Conservation (phyloP, 2,888 invertebrate genomes). For the Scotopteryx bipunctaria region DNA sequence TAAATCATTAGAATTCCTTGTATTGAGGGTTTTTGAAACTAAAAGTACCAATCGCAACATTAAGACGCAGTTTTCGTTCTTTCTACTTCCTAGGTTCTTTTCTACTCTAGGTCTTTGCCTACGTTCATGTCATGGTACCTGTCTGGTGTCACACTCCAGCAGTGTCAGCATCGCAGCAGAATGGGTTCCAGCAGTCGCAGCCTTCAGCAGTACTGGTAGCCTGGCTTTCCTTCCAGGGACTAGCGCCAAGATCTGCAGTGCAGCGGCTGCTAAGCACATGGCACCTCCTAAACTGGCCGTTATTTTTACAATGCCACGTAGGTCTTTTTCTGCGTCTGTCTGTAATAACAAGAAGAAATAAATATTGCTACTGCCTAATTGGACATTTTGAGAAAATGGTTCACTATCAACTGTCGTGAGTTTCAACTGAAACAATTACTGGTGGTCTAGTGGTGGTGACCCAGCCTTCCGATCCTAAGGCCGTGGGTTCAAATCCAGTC, state of each 20-base stretch:
- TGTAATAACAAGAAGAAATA: conserved; percentile 38
- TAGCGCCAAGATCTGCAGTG: conserved; percentile 63
- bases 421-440: too few species aligned
- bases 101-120: too few species aligned
- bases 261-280: conserved; percentile 69
- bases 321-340: conserved; percentile 72
- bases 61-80: too few species aligned
- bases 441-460: too few species aligned
- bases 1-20: too few species aligned
- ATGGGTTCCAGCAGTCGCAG: conserved; percentile 69
- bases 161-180: conserved; percentile 67
- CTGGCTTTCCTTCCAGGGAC: conserved; percentile 55
- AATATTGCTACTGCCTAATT: background rate
- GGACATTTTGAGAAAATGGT: too few species aligned
- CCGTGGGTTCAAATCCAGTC: too few species aligned
- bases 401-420: too few species aligned
- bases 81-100: too few species aligned
- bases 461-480: too few species aligned
- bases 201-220: conserved; percentile 63
- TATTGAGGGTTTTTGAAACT: too few species aligned
- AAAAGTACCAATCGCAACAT: too few species aligned
- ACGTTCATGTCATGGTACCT: conserved; percentile 55
- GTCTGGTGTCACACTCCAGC: conserved; percentile 68
- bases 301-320: conserved; percentile 68
- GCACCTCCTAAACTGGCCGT: conserved; percentile 69